A percentile compares a stretch with the other conserved stretches of the same genome.
Evolutionary conservation across 2,113 vertebrate genomes (phyloP).

Genomic region (Ceyx cyanopectus): DNA sequence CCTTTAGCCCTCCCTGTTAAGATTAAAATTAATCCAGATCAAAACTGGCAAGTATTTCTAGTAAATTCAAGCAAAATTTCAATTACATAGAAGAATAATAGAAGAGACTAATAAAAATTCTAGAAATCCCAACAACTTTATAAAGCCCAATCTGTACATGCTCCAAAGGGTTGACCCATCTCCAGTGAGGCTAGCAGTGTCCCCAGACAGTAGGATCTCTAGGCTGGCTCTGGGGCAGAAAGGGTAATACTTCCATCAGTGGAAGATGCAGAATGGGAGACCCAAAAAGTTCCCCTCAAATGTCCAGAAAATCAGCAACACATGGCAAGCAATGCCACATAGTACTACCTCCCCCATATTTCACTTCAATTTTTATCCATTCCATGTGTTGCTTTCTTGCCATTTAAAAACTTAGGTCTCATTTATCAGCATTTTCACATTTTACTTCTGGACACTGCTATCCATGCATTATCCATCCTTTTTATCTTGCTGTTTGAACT

Average conservation of each 20-base stretch:
- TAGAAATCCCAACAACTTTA: neutral
- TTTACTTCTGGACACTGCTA: constrained; percentile 17
- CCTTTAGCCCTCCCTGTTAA: neutral
- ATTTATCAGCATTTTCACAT: constrained; percentile 26
- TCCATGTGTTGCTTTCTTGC: constrained; percentile 52
- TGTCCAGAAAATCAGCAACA: constrained; percentile 25
- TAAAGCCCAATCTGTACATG: neutral
- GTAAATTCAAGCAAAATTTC: neutral
- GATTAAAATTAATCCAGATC: neutral
- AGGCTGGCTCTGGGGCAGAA: neutral
- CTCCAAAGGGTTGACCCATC: neutral
- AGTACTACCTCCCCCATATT: neutral
- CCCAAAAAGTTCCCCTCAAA: neutral
- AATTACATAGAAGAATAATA: neutral
- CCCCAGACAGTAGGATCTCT: neutral
- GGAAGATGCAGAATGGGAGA: neutral
- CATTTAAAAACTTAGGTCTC: neutral
- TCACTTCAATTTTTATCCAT: constrained; percentile 30
- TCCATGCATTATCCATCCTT: constrained; percentile 31
- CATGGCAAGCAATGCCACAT: neutral
- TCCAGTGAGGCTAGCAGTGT: neutral
- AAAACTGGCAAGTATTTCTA: neutral
- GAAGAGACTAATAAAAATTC: neutral
- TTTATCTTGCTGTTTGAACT: constrained; percentile 65
- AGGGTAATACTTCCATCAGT: neutral